Base-by-base conservation (phyloP, 2,888 invertebrate genomes). In the Thecophora atra region DNA sequence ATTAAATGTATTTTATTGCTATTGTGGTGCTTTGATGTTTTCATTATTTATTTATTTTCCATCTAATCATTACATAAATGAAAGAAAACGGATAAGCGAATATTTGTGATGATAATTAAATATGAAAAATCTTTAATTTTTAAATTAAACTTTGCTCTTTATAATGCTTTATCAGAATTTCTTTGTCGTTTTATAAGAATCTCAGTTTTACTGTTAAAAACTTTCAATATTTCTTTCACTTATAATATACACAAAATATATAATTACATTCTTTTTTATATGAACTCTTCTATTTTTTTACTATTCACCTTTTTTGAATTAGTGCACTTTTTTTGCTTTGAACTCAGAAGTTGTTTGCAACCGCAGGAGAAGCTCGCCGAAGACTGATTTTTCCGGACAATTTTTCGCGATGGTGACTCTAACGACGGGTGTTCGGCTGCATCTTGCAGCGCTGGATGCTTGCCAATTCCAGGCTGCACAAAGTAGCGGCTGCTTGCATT, bases 301-400 rank as follows among this genome's bases (percentile, higher is more conserved):
- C 17, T 70, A 64, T 66, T 58, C 67, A 65, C 62, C 17, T 64
- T 47, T 26, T 73, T 67, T 52, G 11, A 72, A 71, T 70, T 71
- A 17, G 72, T 68, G 54, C 74, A 65, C 63, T 37, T 44, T 69
- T 60, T 69, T 24, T 71, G n/a, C 26, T 65, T 64, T 65, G 52
- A 24, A 26, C 58, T 58, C n/a, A 37, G 37, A 37, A 71, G 42
- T 30, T 82, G 77, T 82, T 79, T 84, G 84, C 81, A 79, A 80
- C 78, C 84, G 81, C 83, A 82, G 81, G 80, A 84, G 85, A 85
- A 85, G 86, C 85, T 85, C 86, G 85, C 83, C 85, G 82, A 85
- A 83, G 85, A 85, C 85, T 85, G 83, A 83, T 76, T 74, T 74
- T 74, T 69, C 51, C 19, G 28, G 44, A 30, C 60, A 51, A 69